phyloP scores from a whole-genome alignment of 2,888 invertebrate species.

The Caenorhabditis japonica region DNA sequence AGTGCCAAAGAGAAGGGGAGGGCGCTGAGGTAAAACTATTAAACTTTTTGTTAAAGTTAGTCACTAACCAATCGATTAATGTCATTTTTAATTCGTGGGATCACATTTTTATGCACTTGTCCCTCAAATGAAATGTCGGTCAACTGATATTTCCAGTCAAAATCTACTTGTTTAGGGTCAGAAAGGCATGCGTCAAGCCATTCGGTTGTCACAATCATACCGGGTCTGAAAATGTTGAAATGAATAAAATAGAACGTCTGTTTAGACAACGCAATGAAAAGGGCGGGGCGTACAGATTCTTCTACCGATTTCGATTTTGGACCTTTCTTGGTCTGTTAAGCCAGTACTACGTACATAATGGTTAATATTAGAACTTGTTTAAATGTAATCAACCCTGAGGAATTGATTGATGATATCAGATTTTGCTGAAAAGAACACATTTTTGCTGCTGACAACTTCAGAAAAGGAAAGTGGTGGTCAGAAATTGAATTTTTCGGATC shows the following conservation, averaged over 20 bases:
- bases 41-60: neutral
- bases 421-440: too few relatives aligned
- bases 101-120: neutral
- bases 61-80: conserved; percentile 9
- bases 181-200: neutral
- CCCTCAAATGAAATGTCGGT: conserved; percentile 1
- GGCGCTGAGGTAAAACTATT: neutral
- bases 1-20: neutral
- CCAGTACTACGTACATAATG: too few relatives aligned
- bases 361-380: too few relatives aligned
- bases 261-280: neutral
- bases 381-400: too few relatives aligned
- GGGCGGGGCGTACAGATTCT: neutral
- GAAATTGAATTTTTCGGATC: too few relatives aligned
- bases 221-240: conserved; percentile 1
- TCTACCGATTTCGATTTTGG: too few relatives aligned
- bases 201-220: conserved; percentile 8
- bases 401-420: too few relatives aligned
- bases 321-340: too few relatives aligned
- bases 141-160: neutral
- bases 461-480: too few relatives aligned
- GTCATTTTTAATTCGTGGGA: conserved; percentile 12
- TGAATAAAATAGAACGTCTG: too few relatives aligned
- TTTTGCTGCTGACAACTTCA: too few relatives aligned
- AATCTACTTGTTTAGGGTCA: neutral